Evolutionary conservation across 1,140 invertebrate genomes (phyloP), one percentile per base, ranked within the genome.

Genomic region (Caenorhabditis tropicalis): DNA sequence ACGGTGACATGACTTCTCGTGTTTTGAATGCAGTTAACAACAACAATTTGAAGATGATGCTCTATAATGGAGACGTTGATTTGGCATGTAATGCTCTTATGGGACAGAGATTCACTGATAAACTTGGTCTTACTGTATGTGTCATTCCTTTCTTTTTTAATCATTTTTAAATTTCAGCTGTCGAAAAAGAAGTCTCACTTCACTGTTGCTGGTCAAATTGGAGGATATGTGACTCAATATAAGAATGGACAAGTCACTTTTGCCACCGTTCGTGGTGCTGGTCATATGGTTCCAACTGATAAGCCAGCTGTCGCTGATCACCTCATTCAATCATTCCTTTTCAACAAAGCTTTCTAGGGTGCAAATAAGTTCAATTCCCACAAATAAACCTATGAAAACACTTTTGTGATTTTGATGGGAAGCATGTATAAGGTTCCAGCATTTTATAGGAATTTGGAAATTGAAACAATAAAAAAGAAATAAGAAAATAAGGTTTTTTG

Each of bases 61-160:
- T 93, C n/a, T 93, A 93, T 88, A 93, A 93, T 87, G 93, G 93
- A 15, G 93, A 93, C 88, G 90, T 92, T 21, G 93, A 93, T 85
- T 74, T 93, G 92, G 92, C 92, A 0, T 93, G 93, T 87, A 93
- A 93, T 86, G 93, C 92, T 86, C 88, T 93, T 15, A 87, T 87
- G 86, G 85, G 86, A 82, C 86, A 87, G 31, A 43, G 86, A n/a
- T 87, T 87, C 81, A 79, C 79, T 39, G 49, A 53, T 12, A 87
- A 85, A 31, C 85, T 87, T 43, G 86, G 86, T 60, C 31, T 81
- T 31, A 49, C 86, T 24, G 83, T 84, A 36, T 24, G 82, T 74
- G 39, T 39, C 6, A 48, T 19, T 29, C 29, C 21, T 12, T 24
- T 0, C 7, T n/a, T n/a, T 51, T 0, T 33, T 1, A 27, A 74